These are phyloP conservation scores for Scartelaos histophorus DNA, from an alignment of 2,113 vertebrate species.

Conservation along the genomic window DNA sequence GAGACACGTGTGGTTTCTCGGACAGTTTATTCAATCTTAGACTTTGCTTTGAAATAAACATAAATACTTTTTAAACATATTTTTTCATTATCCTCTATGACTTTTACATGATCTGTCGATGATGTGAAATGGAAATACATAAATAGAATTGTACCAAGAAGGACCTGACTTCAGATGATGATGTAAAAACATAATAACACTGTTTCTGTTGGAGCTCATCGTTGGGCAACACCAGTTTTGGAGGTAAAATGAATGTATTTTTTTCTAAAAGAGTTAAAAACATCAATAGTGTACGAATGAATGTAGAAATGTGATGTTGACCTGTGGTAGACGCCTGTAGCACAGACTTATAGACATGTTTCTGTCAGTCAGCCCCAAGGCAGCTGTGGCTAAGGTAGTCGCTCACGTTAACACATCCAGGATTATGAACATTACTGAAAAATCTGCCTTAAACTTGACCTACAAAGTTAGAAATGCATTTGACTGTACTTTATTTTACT, in stretches of 20 bases:
- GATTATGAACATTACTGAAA: too few species aligned
- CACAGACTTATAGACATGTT: too few species aligned
- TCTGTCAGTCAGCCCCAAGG: too few species aligned
- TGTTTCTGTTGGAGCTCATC: background rate
- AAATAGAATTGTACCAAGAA: background rate
- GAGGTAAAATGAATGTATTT: background rate
- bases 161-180: background rate
- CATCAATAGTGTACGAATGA: too few species aligned
- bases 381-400: too few species aligned
- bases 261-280: background rate
- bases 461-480: too few species aligned
- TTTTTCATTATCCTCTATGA: background rate
- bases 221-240: background rate
- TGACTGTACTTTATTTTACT: too few species aligned
- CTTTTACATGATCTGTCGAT: background rate
- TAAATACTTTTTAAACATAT: constrained; percentile 13
- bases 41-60: constrained; percentile 14
- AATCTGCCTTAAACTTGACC: too few species aligned
- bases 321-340: too few species aligned
- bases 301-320: too few species aligned
- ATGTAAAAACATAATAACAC: constrained; percentile 2
- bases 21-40: background rate
- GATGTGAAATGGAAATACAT: constrained; percentile 1
- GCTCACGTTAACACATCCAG: too few species aligned
- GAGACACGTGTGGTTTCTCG: background rate